phyloP scores from a whole-genome alignment of 2,888 invertebrate species.

The Emesis furor region DNA sequence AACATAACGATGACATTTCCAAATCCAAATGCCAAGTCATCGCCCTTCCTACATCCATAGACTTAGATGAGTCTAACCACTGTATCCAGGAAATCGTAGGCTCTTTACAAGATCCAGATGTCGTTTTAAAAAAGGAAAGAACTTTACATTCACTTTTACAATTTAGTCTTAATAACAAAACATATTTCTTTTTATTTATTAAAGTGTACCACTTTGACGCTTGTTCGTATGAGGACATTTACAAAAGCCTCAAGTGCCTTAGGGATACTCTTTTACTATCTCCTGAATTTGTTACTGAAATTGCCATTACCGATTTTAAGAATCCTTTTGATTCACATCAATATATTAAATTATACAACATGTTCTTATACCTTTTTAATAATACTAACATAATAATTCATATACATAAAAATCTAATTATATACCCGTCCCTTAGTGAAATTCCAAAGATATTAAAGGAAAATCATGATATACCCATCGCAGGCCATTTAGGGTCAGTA shows the following conservation, averaged over 20 bases:
- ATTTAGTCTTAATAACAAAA: not conserved
- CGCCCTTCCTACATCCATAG: no score
- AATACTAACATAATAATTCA: conserved; percentile 36
- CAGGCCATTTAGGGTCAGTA: conserved; percentile 58
- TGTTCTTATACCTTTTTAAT: conserved; percentile 57
- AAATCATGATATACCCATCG: conserved; percentile 68
- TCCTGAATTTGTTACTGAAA: not conserved
- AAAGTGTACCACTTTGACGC: conserved; percentile 12
- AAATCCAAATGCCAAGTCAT: no score
- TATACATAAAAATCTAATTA: not conserved
- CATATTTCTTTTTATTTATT: conserved; percentile 2
- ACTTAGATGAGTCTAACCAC: no score
- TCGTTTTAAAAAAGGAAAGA: no score
- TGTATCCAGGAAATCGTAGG: no score
- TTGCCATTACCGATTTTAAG: conserved; percentile 27
- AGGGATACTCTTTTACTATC: not conserved
- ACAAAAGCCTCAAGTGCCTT: not conserved
- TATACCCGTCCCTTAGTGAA: conserved; percentile 58
- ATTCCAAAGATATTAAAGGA: conserved; percentile 60
- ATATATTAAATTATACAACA: conserved; percentile 63
- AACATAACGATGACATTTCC: no score
- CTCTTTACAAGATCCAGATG: no score
- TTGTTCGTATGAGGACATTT: not conserved
- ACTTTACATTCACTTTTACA: no score
- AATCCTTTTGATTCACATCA: conserved; percentile 27